Base-by-base conservation (phyloP, 2,113 vertebrate species). In the Cnemophilus loriae region DNA sequence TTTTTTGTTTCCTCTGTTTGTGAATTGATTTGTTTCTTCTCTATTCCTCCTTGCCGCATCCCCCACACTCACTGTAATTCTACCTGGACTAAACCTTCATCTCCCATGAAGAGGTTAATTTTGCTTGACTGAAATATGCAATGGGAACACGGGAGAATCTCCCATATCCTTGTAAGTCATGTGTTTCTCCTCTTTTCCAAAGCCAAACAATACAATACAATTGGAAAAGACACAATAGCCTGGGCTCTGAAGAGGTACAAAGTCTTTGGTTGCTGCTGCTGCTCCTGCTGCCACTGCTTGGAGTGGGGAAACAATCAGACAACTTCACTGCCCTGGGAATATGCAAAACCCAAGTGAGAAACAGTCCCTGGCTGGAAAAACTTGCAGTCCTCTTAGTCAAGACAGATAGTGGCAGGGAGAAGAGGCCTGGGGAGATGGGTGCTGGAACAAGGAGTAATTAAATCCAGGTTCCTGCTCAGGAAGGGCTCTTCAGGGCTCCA, bases 121-220 rank as follows among this genome's bases (percentile, higher is more conserved):
- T 89, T 90, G 15, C 20, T 86, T 90, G 27, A 44, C 28, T 75
- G 63, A 73, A 93, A 85, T 83, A 69, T 15, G 23, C 64, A 32
- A 46, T 17, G 16, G 75, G 53, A 41, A 67, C 59, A 80, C 49
- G 47, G 39, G 46, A 82, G 23, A 77, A 59, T 86, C 82, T 88
- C 60, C 47, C 37, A 49, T 81, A 74, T 77, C 95, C 59, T 86
- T 74, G 46, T 41, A 88, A 89, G 82, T 74, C 52, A n/a, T 50
- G 16, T 55, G 39, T 74, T 93, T 65, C 76, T 95, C 33, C 55
- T 93, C 49, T 93, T 77, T 86, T 80, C 68, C 7, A 2, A 86
- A 91, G 82, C 59, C 71, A 96, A 85, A 74, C 59, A 76, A 59
- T 53, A 37, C 32, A 91, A 67, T 61, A 50, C 23, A 59, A 28